Base-by-base conservation (phyloP, 2,888 invertebrate genomes). In the Muschampia plurimacula region DNA sequence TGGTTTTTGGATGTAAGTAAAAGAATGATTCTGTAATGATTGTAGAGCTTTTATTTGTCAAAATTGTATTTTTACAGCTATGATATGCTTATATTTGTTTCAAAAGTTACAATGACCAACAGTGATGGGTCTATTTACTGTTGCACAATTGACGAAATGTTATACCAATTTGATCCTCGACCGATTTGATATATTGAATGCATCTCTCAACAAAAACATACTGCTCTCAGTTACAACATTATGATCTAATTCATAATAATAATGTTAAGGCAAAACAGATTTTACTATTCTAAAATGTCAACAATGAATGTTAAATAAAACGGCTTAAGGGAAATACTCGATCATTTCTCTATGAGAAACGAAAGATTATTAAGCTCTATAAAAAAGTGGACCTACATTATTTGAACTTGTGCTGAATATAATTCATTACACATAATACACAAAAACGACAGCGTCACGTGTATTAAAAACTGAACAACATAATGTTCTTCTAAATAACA, bases 21-120 rank as follows among this genome's bases (percentile, higher is more conserved):
- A 91, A 91, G 74, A 86, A 77, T 80, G 80, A 74, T 82, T 86
- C 83, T 89, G 89, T 92, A 93, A 92, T 94, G 93, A 92, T 92
- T 96, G 95, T 95, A 94, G 94, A 95, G 95, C 95, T 96, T 96
- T 96, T 96, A 96, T 96, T 96, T 96, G 96, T 96, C 96, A 96
- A 96, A 96, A 96, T 96, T 96, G 95, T 95, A 95, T 96, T 96
- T 96, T 97, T 97, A 97, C 97, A 97, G 96, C 97, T 97, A 97
- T 97, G 97, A 97, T 97, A 97, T 97, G 97, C 97, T 97, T 97
- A 96, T 96, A 96, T 96, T 96, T 95, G 96, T 96, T 96, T 95
- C 96, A 95, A 96, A 89, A 89, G 94, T 95, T 94, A 94, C 92
- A 94, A 94, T 92, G 92, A 95, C 94, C 95, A 95, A 95, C 95